A percentile compares a stretch with the other conserved stretches of the same genome.
Conservation (phyloP, 2,888 invertebrate species). For the Melinopterus prodromus region DNA sequence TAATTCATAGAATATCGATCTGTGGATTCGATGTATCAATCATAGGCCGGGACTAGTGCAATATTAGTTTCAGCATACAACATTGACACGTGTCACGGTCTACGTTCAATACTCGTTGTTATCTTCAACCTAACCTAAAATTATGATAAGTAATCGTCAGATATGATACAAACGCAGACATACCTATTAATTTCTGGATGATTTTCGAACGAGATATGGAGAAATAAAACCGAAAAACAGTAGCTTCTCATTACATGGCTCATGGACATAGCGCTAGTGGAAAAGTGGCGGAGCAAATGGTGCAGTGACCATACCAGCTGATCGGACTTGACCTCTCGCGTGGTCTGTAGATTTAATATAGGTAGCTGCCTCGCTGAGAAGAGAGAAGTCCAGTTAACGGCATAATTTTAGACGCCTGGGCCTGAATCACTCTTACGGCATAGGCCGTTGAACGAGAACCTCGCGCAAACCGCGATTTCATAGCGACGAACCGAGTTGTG, state of each 20-base stretch:
- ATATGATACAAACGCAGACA: too few species aligned
- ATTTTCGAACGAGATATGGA: too few species aligned
- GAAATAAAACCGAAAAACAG: too few species aligned
- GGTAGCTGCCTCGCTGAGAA: not conserved
- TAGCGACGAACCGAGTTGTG: not conserved
- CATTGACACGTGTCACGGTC: constrained; percentile 64
- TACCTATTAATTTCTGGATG: too few species aligned
- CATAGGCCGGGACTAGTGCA: constrained; percentile 76
- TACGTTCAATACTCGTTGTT: constrained; percentile 43
- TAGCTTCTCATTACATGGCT: too few species aligned
- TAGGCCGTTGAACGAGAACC: too few species aligned
- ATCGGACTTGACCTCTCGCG: constrained; percentile 45
- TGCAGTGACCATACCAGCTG: constrained; percentile 50
- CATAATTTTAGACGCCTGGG: not conserved
- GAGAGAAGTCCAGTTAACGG: not conserved
- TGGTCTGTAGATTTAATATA: not conserved
- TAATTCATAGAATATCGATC: too few species aligned
- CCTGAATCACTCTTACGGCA: too few species aligned
- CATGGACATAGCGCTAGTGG: too few species aligned
- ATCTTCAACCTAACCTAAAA: not conserved
- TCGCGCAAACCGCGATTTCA: too few species aligned
- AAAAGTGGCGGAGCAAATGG: constrained; percentile 36
- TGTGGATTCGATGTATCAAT: constrained; percentile 36
- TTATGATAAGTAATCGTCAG: too few species aligned
- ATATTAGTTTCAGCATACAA: constrained; percentile 63